Conservation (phyloP, 2,888 invertebrate species). For the Anoplius nigerrimus region DNA sequence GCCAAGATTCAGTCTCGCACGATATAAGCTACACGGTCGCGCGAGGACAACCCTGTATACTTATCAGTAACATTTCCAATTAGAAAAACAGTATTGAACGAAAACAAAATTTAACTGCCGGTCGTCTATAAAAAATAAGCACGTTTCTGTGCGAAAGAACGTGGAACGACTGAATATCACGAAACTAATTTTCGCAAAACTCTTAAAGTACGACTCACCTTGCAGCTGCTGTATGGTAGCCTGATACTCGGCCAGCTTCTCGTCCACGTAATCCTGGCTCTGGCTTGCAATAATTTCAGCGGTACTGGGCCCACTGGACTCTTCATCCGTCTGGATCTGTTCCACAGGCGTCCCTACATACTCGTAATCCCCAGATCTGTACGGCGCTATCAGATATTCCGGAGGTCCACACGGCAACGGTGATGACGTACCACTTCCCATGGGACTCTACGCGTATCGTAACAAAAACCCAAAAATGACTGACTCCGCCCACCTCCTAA, state of each 20-base stretch:
- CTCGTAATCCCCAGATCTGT: conserved; percentile 80
- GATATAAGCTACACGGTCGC: too few relatives aligned
- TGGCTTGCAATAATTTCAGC: conserved; percentile 95
- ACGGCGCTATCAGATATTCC: conserved; percentile 74
- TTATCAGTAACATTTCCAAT: too few relatives aligned
- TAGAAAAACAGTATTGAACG: too few relatives aligned
- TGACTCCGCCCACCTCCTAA: too few relatives aligned
- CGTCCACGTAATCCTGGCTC: conserved; percentile 95
- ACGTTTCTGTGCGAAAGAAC: too few relatives aligned
- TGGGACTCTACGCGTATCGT: conserved; percentile 55
- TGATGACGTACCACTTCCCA: conserved; percentile 61
- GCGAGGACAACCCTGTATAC: too few relatives aligned
- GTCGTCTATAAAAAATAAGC: too few relatives aligned
- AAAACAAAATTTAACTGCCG: too few relatives aligned
- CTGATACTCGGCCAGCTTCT: conserved; percentile 94
- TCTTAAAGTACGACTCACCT: conserved; percentile 67
- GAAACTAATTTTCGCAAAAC: neutral
- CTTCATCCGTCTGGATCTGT: conserved; percentile 83
- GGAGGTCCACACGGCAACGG: conserved; percentile 69
- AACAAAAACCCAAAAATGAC: neutral
- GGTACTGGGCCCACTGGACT: conserved; percentile 88
- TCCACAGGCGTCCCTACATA: conserved; percentile 88
- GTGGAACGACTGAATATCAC: too few relatives aligned
- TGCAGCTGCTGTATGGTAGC: conserved; percentile 92
- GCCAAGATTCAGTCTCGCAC: too few relatives aligned